Evolutionary conservation across 2,888 invertebrate genomes (phyloP).

Genomic region (Sylvicola cinctus): DNA sequence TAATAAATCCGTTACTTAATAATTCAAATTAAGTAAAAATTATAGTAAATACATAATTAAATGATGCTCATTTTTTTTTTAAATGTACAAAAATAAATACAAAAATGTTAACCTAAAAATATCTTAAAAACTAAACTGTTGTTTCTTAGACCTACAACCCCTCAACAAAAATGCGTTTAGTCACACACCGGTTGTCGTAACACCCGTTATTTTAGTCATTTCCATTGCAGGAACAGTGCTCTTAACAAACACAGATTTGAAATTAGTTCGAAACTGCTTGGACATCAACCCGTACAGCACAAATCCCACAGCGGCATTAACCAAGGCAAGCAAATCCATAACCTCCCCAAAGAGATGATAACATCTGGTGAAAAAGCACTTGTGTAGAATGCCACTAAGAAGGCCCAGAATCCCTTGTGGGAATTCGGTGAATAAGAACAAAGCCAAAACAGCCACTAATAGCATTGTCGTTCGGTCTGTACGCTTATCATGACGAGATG

Average conservation of each 20-base stretch:
- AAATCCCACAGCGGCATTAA: constrained; percentile 86
- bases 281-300: constrained; percentile 89
- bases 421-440: constrained; percentile 76
- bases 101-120: too few relatives aligned
- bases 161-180: too few relatives aligned
- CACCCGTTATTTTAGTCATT: constrained; percentile 20
- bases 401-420: constrained; percentile 62
- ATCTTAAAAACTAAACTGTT: too few relatives aligned
- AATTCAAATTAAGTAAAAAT: too few relatives aligned
- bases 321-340: constrained; percentile 73
- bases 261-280: constrained; percentile 70
- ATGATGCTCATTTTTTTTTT: too few relatives aligned
- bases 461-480: constrained; percentile 79
- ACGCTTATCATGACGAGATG: constrained; percentile 41
- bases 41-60: too few relatives aligned
- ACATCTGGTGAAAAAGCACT: constrained; percentile 57
- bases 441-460: constrained; percentile 63
- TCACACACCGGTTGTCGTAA: constrained; percentile 23
- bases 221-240: constrained; percentile 32
- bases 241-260: constrained; percentile 44
- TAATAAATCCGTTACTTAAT: too few relatives aligned
- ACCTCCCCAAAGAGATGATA: constrained; percentile 67
- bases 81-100: too few relatives aligned
- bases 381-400: constrained; percentile 41
- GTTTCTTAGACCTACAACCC: too few relatives aligned